Evolutionary conservation across 1,140 invertebrate species (phyloP), one percentile per base, ranked within the genome.

Genomic region (Calephelis nemesis): DNA sequence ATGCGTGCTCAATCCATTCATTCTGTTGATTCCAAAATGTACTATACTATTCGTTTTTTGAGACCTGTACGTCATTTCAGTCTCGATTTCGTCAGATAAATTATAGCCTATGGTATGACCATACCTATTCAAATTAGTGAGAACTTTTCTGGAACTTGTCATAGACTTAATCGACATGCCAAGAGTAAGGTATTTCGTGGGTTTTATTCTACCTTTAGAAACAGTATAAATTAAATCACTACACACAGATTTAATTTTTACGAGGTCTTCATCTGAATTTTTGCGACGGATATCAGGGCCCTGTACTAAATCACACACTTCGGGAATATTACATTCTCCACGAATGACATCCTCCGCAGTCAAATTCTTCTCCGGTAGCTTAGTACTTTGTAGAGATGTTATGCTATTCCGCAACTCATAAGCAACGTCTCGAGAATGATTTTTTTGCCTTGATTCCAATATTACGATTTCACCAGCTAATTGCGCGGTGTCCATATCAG

Each of bases 241-340:
- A 68, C 77, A 82, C 68, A 86, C 73, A 52, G 79, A 86, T 47
- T 39, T 80, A 69, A 84, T 75, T 79, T 77, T 73, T 30, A 62
- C 54, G 62, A 68, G 47, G 4, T 63, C 42, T 9, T 50, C 11
- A 45, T 74, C 64, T 42, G 64, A 72, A 74, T 75, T 68, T 64
- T 81, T 60, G 54, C 76, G 63, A 54, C 48, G 66, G 75, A 68
- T 9, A 67, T 85, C 67, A 13, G 64, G 69, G 30, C 81, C 79
- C 70, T 73, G 7, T 45, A 81, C 71, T 39, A 86, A 67, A 69
- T 79, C 73, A 63, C 60, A 63, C 49, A 82, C 73, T 15, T 79
- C 49, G 58, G 81, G 84, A 76, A 82, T 79, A n/a, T 75, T 72
- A 47, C 82, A 83, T 74, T 84, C 81, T 73, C 81, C 82, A 47